These are phyloP conservation scores for Rattus rattus DNA, from an alignment of 2,113 vertebrate species.

Conservation along the genomic window DNA sequence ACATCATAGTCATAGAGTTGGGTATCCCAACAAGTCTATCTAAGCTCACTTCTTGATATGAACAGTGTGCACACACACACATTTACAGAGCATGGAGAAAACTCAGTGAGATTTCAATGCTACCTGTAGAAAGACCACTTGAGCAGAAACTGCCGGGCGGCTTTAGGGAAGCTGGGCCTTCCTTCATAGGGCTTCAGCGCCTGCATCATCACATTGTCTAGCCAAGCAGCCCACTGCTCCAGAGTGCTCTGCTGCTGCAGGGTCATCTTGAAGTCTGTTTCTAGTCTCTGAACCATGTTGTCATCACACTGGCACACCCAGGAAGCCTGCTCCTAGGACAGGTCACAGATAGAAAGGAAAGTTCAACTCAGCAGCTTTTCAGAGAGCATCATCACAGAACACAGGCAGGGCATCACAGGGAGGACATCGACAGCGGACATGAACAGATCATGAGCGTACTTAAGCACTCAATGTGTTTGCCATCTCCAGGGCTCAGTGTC, in stretches of 20 bases:
- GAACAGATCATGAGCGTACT: not conserved
- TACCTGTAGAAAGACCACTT: constrained; percentile 94
- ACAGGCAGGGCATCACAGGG: not conserved
- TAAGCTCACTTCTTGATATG: not conserved
- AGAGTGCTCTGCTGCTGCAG: constrained; percentile 92
- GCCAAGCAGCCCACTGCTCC: constrained; percentile 92
- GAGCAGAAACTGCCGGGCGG: constrained; percentile 90
- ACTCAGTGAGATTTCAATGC: not conserved
- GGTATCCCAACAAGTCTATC: not conserved
- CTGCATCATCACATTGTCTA: constrained; percentile 92
- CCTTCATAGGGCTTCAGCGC: constrained; percentile 91
- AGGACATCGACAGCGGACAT: constrained; percentile 26
- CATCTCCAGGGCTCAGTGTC: not conserved
- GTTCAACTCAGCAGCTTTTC: constrained; percentile 46
- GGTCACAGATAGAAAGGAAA: constrained; percentile 63
- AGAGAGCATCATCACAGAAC: constrained; percentile 39
- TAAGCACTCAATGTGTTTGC: not conserved
- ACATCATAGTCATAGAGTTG: not conserved
- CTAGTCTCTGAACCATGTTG: constrained; percentile 91
- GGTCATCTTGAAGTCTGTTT: constrained; percentile 93
- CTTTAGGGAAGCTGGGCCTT: constrained; percentile 91
- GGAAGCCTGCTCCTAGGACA: constrained; percentile 91
- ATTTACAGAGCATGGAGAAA: not conserved
- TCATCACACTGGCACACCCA: constrained; percentile 93
- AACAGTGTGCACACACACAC: not conserved